Base-by-base conservation (phyloP, 2,113 vertebrate species). In the Proterorhinus semilunaris region DNA sequence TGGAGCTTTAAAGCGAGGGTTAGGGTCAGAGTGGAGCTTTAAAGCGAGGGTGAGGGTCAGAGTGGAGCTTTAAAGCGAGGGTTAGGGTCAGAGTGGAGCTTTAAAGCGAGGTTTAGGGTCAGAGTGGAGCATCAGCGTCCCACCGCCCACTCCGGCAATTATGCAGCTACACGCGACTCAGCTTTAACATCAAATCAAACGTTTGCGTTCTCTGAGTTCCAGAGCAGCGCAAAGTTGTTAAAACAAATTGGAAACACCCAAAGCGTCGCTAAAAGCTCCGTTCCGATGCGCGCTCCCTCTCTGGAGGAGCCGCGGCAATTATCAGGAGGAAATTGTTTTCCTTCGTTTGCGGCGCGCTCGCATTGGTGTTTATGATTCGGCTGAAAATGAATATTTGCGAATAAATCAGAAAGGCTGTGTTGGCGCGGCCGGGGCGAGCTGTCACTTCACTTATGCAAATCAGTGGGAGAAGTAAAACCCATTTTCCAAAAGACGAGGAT, bases 371-470 rank as follows among this genome's bases (percentile, higher is more conserved):
- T 17, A 50, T 17, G 17, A 36, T 44, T 3, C 62, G 57, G 36
- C 44, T 44, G n/a, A 72, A 75, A 16, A 71, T 70, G 58, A 47
- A 42, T 46, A 13, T 65, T 49, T 50, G n/a, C 46, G 63, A 65
- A 69, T 63, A 57, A 79, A 81, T 75, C 51, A 63, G 68, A 74
- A 69, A 55, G n/a, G 45, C 47, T 68, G 50, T 55, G 27, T 58
- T 62, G 10, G 27, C 48, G 54, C 43, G 0, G 50, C 42, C 59
- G 42, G 6, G 27, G 21, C 50, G 73, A 55, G 61, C 59, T 66
- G 68, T 74, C 70, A 47, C n/a, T 73, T 73, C 53, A 44, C 66
- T 68, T 66, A 76, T 67, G 62, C 55, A 84, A 76, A 59, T 66
- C 7, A 3, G 12, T 7, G 16, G 6, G 69, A 43, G 66, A 66